Evolutionary conservation across 1,140 invertebrate genomes (phyloP), one percentile per base, ranked within the genome.

Genomic region (Maniola jurtina): DNA sequence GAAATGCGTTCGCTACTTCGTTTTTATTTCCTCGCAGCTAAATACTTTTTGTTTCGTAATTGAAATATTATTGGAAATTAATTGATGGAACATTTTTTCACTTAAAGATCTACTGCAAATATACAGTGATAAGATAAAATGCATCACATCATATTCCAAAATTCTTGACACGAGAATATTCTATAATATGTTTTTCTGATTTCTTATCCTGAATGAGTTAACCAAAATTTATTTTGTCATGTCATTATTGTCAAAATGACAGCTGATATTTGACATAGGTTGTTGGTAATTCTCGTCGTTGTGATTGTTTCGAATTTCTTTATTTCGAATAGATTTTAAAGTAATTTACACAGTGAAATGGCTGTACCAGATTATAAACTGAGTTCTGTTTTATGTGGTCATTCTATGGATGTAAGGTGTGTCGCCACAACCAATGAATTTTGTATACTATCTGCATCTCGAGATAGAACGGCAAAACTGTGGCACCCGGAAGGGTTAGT

Each of bases 391-490:
- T 88, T 98, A 40, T 87, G 92, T 71, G 96, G 96, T 0, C 97
- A 98, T 89, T 94, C 94, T 42, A 92, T 94, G 78, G 97, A 98
- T 87, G 97, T 98, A 35, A 92, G 97, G 68, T 94, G 94, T 54
- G 92, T 98, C 10, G 91, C 93, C 3, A 91, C 92, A 6, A 93
- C 93, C 42, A 91, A 92, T 6, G 94, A 95, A 79, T 94, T 93
- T 71, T 93, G 92, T 62, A 94, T 98, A 73, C 86, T 98, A 34
- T 97, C 97, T 2, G 96, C 94, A 7, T 98, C 97, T 11, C 92
- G 97, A 75, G 97, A 98, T 87, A 94, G 94, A 84, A 97, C 96
- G 15, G 94, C 95, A 11, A 95, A 95, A 90, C 87, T 97, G 9
- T 98, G 97, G 97, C 93, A 93, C 80, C 94, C 94, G 15, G 93